These are phyloP conservation scores for Bicyclus anynana DNA, from an alignment of 1,140 invertebrate genomes.

Conservation along the genomic window DNA sequence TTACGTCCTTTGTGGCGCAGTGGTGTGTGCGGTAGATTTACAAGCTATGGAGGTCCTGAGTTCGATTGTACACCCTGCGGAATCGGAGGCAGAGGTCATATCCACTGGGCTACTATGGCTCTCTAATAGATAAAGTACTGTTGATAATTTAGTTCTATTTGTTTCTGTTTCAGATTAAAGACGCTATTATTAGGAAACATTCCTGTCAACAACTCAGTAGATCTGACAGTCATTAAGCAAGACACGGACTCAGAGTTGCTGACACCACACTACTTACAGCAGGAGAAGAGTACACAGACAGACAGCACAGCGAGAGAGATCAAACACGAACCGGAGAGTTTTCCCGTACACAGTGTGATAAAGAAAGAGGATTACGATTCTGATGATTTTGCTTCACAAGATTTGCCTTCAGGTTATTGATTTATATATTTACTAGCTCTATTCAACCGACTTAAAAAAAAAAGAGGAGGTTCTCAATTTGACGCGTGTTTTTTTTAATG, in stretches of 20 bases:
- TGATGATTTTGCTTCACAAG: constrained; percentile 22
- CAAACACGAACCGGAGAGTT: constrained; percentile 40
- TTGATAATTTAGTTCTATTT: no score
- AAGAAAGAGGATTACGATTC: constrained; percentile 36
- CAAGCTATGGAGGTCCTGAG: no score
- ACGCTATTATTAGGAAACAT: constrained; percentile 19
- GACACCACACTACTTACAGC: background rate
- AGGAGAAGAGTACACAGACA: constrained; percentile 50
- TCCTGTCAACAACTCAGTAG: constrained; percentile 20
- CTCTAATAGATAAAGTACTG: no score
- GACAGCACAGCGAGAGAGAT: constrained; percentile 29
- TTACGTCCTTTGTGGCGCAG: no score
- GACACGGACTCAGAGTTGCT: constrained; percentile 17
- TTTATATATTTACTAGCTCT: no score
- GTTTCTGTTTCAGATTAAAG: constrained; percentile 49
- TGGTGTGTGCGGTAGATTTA: no score
- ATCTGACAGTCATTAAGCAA: constrained; percentile 39
- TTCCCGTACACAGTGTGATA: constrained; percentile 8
- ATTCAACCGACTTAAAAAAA: no score
- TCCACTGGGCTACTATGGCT: no score
- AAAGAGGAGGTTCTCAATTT: no score
- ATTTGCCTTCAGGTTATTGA: constrained; percentile 28
- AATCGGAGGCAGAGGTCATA: no score
- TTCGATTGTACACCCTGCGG: no score
- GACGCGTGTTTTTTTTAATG: no score